Conservation (phyloP, 2,113 vertebrate species). For the Oreamnos americanus region DNA sequence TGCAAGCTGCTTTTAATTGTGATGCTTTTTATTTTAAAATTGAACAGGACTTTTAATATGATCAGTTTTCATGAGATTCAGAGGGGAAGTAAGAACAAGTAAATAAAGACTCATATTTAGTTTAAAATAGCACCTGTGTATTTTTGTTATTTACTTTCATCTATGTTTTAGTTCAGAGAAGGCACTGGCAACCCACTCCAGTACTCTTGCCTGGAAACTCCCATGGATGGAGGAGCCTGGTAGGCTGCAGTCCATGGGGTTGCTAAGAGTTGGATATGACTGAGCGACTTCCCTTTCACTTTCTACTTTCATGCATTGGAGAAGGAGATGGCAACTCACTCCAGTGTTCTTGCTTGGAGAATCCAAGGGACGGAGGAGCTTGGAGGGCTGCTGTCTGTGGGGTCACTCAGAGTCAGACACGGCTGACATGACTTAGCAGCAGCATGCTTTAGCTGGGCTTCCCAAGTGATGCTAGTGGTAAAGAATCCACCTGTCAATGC, state of each 20-base stretch:
- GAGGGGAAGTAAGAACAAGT: not conserved
- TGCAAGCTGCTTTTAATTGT: not conserved
- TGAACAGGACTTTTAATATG: not conserved
- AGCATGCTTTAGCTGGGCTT: not conserved
- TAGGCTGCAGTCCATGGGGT: too few relatives aligned
- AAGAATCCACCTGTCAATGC: not conserved
- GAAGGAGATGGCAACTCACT: too few relatives aligned
- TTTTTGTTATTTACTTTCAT: not conserved
- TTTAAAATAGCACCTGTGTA: not conserved
- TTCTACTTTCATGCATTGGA: too few relatives aligned
- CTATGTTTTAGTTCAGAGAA: not conserved
- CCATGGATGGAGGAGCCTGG: too few relatives aligned
- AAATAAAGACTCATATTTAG: not conserved
- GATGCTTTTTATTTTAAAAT: not conserved
- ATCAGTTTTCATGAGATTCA: not conserved
- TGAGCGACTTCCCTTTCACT: too few relatives aligned
- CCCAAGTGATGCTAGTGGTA: not conserved
- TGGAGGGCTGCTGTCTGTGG: too few relatives aligned
- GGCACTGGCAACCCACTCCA: too few relatives aligned
- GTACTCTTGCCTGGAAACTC: too few relatives aligned
- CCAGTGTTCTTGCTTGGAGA: too few relatives aligned
- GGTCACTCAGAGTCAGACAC: too few relatives aligned
- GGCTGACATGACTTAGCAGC: too few relatives aligned
- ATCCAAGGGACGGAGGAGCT: too few relatives aligned
- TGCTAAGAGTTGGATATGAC: accelerated